Base-by-base conservation (phyloP, 2,888 invertebrate species). In the Andrena camellia region DNA sequence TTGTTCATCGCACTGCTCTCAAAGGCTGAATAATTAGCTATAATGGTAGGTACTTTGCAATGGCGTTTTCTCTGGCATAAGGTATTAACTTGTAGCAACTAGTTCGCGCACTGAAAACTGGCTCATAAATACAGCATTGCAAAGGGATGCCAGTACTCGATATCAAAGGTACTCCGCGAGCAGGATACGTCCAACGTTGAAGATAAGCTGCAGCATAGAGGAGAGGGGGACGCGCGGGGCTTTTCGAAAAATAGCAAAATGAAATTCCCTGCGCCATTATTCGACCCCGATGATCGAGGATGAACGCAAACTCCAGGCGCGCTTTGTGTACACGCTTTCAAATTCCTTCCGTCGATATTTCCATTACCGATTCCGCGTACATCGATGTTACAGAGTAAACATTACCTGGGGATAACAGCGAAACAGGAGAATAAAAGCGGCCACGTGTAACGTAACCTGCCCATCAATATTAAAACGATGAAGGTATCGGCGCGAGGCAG, bases 311-410 rank as follows among this genome's bases (percentile, higher is more conserved):
- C 72, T 26, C 35, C 50, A 50, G 20, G 48, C 33, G 48, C 26
- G 26, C 33, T 50, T 17, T 20, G 52, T 54, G 62, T 26, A 52
- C 57, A 57, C 54, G 17, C 68, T 74, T 67, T 57, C n/a, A 62
- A 68, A 75, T 75, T 68, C 33, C 75, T 75, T 68, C 74, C 48
- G 48, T n/a, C 78, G 62, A 48, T 64, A 48, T 78, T 69, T 78
- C 68, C 63, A 75, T 78, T 69, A 75, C 68, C 54, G 20, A 23
- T 68, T 75, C 63, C 67, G n/a, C 63, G 68, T 62, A 57, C 68
- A 78, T 63, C 57, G 68, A 77, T 13, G 78, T 52, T 77, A 17
- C 77, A 64, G 70, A 60, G 78, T 70, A 66, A 79, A 77, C 60
- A 77, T 52, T 35, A 48, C 59, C 29, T 23, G 50, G 3, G 26